These are phyloP conservation scores for Chelonoidis abingdonii DNA, from an alignment of 2,113 vertebrate species.

Conservation along the genomic window DNA sequence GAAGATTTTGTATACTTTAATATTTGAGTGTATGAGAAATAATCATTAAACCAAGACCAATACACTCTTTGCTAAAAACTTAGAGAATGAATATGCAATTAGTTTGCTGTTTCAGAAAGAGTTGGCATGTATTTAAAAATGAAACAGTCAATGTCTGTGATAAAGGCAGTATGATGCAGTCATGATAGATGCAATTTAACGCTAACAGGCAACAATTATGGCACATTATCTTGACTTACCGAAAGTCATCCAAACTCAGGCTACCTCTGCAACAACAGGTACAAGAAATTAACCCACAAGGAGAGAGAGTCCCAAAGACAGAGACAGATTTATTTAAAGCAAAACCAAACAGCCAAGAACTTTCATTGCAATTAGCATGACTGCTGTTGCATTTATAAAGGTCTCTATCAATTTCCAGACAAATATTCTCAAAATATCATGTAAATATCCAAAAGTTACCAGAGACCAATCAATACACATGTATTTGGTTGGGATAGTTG, in stretches of 20 bases:
- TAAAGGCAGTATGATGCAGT: conserved; percentile 68
- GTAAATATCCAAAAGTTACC: not conserved
- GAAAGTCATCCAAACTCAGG: conserved; percentile 92
- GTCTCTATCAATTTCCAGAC: not conserved
- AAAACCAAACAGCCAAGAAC: conserved; percentile 29
- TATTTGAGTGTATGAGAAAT: not conserved
- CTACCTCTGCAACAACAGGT: conserved; percentile 98
- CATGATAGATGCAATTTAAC: conserved; percentile 55
- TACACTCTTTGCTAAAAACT: not conserved
- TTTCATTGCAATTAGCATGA: not conserved
- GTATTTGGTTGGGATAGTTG: not conserved
- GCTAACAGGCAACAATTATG: conserved; percentile 74
- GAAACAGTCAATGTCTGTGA: conserved; percentile 46
- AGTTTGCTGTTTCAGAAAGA: not conserved
- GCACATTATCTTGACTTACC: conserved; percentile 88
- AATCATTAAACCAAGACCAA: not conserved
- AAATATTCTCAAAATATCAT: not conserved
- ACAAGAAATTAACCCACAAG: conserved; percentile 84
- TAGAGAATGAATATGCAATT: not conserved
- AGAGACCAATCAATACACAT: not conserved
- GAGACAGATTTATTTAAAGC: conserved; percentile 30
- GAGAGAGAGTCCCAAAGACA: conserved; percentile 69
- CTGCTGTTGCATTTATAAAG: not conserved
- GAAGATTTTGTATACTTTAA: not conserved
- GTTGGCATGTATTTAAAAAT: not conserved